These are phyloP conservation scores for Pachyseris speciosa DNA, from an alignment of 64 coral and sea anemone species.

Conservation along the genomic window DNA sequence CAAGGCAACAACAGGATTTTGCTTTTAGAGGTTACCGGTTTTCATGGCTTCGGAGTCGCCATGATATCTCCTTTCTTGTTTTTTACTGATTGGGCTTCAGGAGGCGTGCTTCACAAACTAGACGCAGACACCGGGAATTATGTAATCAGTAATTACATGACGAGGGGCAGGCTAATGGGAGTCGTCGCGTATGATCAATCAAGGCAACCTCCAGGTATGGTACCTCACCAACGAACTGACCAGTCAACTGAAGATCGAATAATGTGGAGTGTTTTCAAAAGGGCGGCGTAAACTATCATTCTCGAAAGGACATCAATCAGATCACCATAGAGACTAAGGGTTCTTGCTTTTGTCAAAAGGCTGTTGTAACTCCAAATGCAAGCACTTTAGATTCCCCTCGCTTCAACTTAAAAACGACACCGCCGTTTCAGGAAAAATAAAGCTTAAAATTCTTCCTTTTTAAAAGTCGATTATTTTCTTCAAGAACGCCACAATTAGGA, in stretches of 20 bases:
- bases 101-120: not conserved
- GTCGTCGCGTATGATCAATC: constrained; percentile 55
- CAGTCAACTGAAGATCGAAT: not conserved
- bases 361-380: not conserved
- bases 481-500: not conserved
- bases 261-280: not conserved
- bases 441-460: not conserved
- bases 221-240: not conserved
- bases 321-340: not conserved
- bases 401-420: not conserved
- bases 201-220: constrained; percentile 68
- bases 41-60: constrained; percentile 41
- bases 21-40: not conserved
- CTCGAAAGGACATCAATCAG: not conserved
- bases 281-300: not conserved
- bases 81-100: constrained; percentile 35
- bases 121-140: not conserved
- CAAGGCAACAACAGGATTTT: constrained; percentile 32
- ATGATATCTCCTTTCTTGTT: constrained; percentile 19
- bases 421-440: not conserved
- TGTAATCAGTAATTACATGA: constrained; percentile 9
- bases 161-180: constrained; percentile 39
- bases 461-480: not conserved
- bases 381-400: not conserved
- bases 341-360: not conserved